Conservation (phyloP, 1,140 invertebrate species). For the Hyles euphorbiae region DNA sequence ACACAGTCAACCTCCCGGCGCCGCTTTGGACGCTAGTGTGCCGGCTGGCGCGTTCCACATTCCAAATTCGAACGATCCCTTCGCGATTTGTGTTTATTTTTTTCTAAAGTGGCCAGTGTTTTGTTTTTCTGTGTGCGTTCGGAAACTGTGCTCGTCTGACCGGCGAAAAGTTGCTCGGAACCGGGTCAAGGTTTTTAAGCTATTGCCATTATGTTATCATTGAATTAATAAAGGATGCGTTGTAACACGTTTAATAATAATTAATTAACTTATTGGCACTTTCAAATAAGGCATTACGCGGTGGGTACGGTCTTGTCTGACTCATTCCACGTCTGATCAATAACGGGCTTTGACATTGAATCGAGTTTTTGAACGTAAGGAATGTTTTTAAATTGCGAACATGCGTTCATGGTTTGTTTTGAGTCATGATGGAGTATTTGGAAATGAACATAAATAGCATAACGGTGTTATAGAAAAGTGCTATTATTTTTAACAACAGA, state of each 20-base stretch:
- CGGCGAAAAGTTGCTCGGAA: slow-evolving; percentile 6
- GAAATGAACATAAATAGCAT: too few relatives aligned
- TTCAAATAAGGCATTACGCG: slow-evolving; percentile 5
- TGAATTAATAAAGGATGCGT: too few relatives aligned
- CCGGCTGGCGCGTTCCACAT: neutral
- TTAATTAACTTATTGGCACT: slow-evolving; percentile 5
- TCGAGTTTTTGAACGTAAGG: slow-evolving; percentile 6
- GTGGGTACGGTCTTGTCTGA: slow-evolving; percentile 3
- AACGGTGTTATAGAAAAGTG: too few relatives aligned
- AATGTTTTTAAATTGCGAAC: slow-evolving; percentile 6
- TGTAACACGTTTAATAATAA: too few relatives aligned
- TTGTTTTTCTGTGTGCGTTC: slow-evolving; percentile 3
- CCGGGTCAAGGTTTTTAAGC: slow-evolving; percentile 5
- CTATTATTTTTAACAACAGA: too few relatives aligned
- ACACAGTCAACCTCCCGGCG: slow-evolving; percentile 17
- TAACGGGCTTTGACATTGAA: slow-evolving; percentile 12
- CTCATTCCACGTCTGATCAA: slow-evolving; percentile 14
- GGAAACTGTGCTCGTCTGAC: slow-evolving; percentile 4
- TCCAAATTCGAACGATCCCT: neutral
- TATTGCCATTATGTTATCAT: too few relatives aligned
- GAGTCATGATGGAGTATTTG: neutral
- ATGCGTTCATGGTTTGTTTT: slow-evolving; percentile 5
- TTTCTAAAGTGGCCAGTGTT: slow-evolving; percentile 4
- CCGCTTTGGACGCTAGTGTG: slow-evolving; percentile 5
- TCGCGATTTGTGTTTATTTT: slow-evolving; percentile 2